Base-by-base conservation (phyloP, 2,113 vertebrate species). In the Engraulis encrasicolus region DNA sequence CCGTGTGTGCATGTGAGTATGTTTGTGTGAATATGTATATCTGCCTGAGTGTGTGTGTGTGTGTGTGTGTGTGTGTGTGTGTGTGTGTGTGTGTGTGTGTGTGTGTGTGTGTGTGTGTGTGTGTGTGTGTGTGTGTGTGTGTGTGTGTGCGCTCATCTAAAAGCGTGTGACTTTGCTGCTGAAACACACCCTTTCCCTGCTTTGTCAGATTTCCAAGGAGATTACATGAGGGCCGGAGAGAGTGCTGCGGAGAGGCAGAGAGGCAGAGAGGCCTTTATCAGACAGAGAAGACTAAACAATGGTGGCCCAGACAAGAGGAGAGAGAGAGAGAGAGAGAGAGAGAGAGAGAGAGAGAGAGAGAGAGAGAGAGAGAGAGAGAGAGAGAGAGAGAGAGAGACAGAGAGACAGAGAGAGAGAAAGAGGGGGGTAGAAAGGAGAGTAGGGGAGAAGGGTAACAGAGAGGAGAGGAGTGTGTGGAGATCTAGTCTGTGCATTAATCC, bases 131-230 rank as follows among this genome's bases (percentile, higher is more conserved):
- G n/a, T 45, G 40, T 45, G 40, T 45, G n/a, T 36, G 38, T 81
- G 79, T 49, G 40, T 45, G 40, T n/a, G 40, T 45, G 40, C 40
- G 3, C 40, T 45, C 14, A 34, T 74, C 66, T 78, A 58, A 34
- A 14, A 74, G 66, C 31, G 52, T 49, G 54, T 81, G 81, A 77
- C 66, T 85, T 89, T 85, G 31, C 79, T 77, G 2, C 58, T 49
- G 86, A 89, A 89, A 87, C 90, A 87, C 87, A 88, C 84, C 84
- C 88, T 82, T 84, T 90, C 84, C 84, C 88, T 81, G 82, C 81
- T 85, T 82, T 83, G 61, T 89, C 85, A 84, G 89, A 91, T 89
- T 80, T 84, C 74, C 87, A 87, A 79, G 66, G 58, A 87, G 91
- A 91, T 90, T 87, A 85, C 74, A 36, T 66, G 58, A 81, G 54